Evolutionary conservation across 2,797 vertebrate genomes (phyloP), one percentile per base, ranked within the genome.

Genomic region (Sitta carolinensis): DNA sequence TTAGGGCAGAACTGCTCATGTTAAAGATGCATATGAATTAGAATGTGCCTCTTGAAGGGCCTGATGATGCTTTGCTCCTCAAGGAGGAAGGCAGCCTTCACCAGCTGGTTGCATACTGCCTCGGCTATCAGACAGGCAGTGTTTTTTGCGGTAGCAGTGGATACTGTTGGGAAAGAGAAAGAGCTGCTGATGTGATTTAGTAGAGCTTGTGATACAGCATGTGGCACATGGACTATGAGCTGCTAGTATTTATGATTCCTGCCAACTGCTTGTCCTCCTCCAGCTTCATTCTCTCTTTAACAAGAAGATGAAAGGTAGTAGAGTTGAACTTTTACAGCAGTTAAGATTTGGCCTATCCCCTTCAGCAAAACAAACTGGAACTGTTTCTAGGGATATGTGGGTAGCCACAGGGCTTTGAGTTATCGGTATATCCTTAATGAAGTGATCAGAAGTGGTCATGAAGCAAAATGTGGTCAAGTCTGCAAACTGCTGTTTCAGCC

Each of bases 241-340:
- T 84, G 72, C 85, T 68, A 75, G 93, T n/a, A 11, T 89, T 74
- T 82, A 9, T 11, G 45, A 69, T 54, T 87, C 70, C 64, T 85
- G 92, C 84, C 94, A 94, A 82, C 45, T 70, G 57, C 77, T 70
- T 47, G 51, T 67, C 86, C 87, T 85, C 54, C 47, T 72, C 52
- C 69, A 26, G 64, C 79, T 94, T 74, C 75, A 38, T 52, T 87
- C 21, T 40, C 38, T 38, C 51, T 78, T 50, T 42, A 93, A 93
- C n/a, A 29, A 72, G 78, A 63, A 95, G 63, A 74, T 74, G 92
- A 85, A 90, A 95, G 93, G 64, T n/a, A 64, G 50, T 21, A 8
- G 42, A 90, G n/a, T 15, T 77, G 70, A 90, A 79, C 77, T 93
- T 88, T 18, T 70, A 89, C 2, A 5, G 30, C 75, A 40, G 30